Evolutionary conservation across 2,888 invertebrate species (phyloP).

Genomic region (Acronicta psi): DNA sequence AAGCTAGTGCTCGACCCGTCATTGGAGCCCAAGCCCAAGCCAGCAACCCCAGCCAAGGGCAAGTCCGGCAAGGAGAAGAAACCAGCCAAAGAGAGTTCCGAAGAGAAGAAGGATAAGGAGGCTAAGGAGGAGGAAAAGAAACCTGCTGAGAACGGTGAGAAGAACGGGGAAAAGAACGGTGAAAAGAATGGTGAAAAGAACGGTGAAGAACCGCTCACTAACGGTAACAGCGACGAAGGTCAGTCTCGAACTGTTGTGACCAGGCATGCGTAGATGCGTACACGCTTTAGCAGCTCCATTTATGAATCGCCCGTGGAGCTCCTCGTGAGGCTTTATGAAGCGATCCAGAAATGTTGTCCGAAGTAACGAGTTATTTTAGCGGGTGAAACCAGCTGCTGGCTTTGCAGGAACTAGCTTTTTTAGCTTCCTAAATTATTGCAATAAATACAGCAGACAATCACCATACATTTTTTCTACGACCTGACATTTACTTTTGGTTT

Average conservation of each 20-base stretch:
- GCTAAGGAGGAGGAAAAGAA: constrained; percentile 88
- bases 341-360: constrained; percentile 14
- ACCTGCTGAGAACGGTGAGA: constrained; percentile 82
- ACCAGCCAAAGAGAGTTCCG: constrained; percentile 90
- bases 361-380: constrained; percentile 34
- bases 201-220: constrained; percentile 86
- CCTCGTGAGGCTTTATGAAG: constrained; percentile 3
- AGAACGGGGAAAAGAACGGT: constrained; percentile 79
- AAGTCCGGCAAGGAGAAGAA: constrained; percentile 93
- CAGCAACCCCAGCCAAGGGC: constrained; percentile 93
- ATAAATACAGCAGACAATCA: too few species aligned
- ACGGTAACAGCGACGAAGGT: constrained; percentile 89
- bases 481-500: too few species aligned
- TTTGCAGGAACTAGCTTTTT: constrained; percentile 3
- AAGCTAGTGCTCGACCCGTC: constrained; percentile 95
- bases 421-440: constrained; percentile 15
- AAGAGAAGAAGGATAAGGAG: constrained; percentile 91
- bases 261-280: constrained; percentile 74
- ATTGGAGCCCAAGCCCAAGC: constrained; percentile 93
- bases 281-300: constrained; percentile 66
- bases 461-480: too few species aligned
- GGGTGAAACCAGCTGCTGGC: constrained; percentile 45
- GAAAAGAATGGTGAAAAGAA: constrained; percentile 78
- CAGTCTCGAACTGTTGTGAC: constrained; percentile 80
- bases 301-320: constrained; percentile 18